phyloP scores from a whole-genome alignment of 2,888 invertebrate genomes.

The Cephus runcator region DNA sequence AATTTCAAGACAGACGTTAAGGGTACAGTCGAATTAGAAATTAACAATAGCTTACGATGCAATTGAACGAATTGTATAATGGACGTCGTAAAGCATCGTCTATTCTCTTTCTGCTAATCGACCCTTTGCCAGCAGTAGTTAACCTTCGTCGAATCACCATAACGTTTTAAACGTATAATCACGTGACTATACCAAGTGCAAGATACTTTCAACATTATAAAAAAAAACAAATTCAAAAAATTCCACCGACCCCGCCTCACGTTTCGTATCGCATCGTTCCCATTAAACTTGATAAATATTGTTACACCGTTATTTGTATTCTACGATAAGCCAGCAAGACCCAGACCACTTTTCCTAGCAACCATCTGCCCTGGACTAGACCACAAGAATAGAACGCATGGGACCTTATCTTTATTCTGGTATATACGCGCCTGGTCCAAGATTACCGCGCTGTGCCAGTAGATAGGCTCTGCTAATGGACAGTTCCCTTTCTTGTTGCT shows the following conservation, averaged over 20 bases:
- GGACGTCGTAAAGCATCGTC: background rate
- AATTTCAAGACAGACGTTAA: background rate
- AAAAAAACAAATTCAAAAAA: background rate
- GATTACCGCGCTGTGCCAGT: background rate
- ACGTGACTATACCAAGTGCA: background rate
- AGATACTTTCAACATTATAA: background rate
- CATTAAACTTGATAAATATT: background rate
- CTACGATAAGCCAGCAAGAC: background rate
- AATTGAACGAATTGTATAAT: background rate
- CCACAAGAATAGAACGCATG: background rate
- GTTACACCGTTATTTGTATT: background rate
- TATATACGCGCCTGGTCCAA: background rate
- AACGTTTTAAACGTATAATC: background rate
- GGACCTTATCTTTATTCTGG: background rate
- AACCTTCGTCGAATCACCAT: background rate
- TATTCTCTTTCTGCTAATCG: background rate
- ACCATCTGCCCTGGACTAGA: background rate
- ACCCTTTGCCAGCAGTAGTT: background rate
- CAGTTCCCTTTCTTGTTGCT: background rate
- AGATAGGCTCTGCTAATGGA: background rate
- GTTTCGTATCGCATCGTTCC: background rate
- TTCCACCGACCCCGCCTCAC: background rate
- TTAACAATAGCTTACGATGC: background rate
- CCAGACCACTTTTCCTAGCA: background rate
- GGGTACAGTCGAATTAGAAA: background rate